A percentile compares a stretch with the other conserved stretches of the same genome.
These are phyloP conservation scores for Amiota communis DNA, from an alignment of 2,888 invertebrate genomes.

Conservation along the genomic window DNA sequence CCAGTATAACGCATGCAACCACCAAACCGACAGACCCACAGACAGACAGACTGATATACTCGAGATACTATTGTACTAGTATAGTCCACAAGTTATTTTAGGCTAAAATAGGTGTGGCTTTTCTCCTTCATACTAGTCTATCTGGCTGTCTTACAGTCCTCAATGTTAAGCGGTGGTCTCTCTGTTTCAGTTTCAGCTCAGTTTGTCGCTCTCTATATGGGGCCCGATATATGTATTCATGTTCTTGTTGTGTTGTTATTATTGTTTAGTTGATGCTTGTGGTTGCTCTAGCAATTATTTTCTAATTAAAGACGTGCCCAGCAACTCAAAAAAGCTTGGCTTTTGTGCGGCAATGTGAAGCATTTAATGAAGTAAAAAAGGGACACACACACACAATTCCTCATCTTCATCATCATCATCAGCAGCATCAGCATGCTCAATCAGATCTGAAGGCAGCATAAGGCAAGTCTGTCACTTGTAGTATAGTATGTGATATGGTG, in stretches of 20 bases:
- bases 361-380: slow-evolving; percentile 43
- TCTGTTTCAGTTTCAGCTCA: not conserved
- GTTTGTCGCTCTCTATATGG: not conserved
- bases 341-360: slow-evolving; percentile 26
- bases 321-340: slow-evolving; percentile 41
- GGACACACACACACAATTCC: not conserved
- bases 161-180: too few species aligned
- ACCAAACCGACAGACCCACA: slow-evolving; percentile 45
- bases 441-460: too few species aligned
- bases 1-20: slow-evolving; percentile 60
- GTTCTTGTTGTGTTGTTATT: not conserved
- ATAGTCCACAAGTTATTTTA: too few species aligned
- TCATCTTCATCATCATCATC: not conserved
- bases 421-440: not conserved
- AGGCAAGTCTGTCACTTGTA: too few species aligned
- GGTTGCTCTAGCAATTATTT: slow-evolving; percentile 65
- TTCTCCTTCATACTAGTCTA: not conserved
- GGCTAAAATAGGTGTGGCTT: slow-evolving; percentile 16
- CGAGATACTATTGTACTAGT: too few species aligned
- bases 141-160: not conserved
- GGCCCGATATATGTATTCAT: not conserved
- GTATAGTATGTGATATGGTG: too few species aligned
- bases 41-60: not conserved
- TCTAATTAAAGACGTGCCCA: slow-evolving; percentile 70
- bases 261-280: slow-evolving; percentile 17